Evolutionary conservation across 2,113 vertebrate species (phyloP), one percentile per base, ranked within the genome.

Genomic region (Ailurus styani): DNA sequence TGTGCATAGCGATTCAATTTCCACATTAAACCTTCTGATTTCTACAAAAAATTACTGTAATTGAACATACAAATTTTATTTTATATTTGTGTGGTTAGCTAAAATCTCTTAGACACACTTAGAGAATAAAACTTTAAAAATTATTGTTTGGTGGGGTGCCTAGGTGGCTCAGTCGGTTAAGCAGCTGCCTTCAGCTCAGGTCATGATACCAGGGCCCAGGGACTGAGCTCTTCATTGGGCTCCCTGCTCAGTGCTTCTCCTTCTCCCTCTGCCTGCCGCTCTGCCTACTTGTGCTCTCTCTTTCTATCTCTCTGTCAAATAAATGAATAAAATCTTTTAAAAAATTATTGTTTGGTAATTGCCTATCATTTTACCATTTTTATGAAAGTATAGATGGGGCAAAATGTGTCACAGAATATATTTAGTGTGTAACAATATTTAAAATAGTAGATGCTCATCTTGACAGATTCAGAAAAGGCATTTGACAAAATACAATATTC

Each of bases 301-400:
- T n/a, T n/a, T n/a, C n/a, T n/a, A n/a, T n/a, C n/a, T n/a, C n/a
- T n/a, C n/a, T n/a, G n/a, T n/a, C n/a, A n/a, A n/a, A n/a, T n/a
- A n/a, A n/a, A n/a, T n/a, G 45, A 94, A 82, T 50, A 73, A 87
- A 93, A 64, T n/a, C 15, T 92, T 96, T 72, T n/a, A n/a, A 47
- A 94, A 72, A 45, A 55, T 17, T 29, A 87, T 12, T 47, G 13
- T 55, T 87, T 42, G 66, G 42, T 40, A 55, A 37, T 4, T 88
- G 4, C 6, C 14, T 83, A 7, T 50, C 42, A 55, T 55, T 54
- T 55, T 91, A 37, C 31, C 66, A 57, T 27, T 94, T 89, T 57
- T 77, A 31, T 62, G 23, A 77, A 75, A 31, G 45, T 68, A 11
- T 15, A 78, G 52, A 64, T 79, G 10, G 55, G 9, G 9, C 12